Percentiles rank a stretch among this genome's conserved stretches.
Evolutionary conservation across 2,888 invertebrate genomes (phyloP).

Genomic region (Drosophila melanosoma): DNA sequence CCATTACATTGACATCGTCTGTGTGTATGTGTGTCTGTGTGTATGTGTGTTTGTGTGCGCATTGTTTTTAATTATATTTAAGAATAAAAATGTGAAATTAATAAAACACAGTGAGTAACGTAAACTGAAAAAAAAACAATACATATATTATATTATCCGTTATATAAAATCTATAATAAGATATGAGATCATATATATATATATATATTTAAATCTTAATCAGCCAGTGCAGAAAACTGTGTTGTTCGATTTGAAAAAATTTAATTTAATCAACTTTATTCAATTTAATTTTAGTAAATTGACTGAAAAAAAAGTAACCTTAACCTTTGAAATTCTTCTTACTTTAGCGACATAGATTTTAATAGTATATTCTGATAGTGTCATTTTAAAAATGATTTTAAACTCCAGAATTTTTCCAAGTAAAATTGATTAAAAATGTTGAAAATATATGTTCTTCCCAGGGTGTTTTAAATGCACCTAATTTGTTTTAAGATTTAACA

Average conservation of each 20-base stretch:
- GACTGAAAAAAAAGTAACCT: too few relatives aligned
- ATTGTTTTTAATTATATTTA: constrained; percentile 13
- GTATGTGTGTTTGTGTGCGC: constrained; percentile 1
- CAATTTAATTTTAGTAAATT: neutral
- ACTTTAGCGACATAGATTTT: neutral
- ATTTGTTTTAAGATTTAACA: neutral
- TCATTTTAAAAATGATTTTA: neutral
- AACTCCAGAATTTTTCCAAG: neutral
- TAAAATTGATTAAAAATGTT: neutral
- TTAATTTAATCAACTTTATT: neutral
- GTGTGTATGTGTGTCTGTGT: constrained; percentile 1
- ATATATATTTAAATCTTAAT: neutral
- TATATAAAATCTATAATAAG: neutral
- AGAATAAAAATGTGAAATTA: constrained; percentile 9
- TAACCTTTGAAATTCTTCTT: too few relatives aligned
- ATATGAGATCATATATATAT: too few relatives aligned
- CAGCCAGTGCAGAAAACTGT: neutral
- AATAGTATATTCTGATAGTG: neutral
- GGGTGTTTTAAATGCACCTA: too few relatives aligned
- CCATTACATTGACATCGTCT: constrained; percentile 48
- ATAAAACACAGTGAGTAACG: constrained; percentile 17
- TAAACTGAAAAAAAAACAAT: constrained; percentile 8
- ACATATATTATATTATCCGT: neutral
- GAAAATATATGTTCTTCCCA: neutral
- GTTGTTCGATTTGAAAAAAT: neutral